Conservation (phyloP, 1,140 invertebrate species). For the Charaxes varanes region DNA sequence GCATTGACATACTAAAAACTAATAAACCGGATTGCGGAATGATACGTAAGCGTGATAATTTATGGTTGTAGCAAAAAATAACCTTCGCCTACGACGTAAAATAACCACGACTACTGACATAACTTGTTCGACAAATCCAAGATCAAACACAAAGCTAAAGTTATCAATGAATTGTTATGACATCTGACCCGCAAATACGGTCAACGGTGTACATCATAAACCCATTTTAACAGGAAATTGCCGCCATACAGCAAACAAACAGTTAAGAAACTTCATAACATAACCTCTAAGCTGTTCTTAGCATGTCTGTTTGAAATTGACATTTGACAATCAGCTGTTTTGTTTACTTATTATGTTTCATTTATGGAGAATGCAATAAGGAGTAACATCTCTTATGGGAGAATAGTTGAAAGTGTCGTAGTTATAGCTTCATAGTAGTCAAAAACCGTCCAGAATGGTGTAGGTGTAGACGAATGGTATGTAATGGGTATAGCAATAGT, state of each 20-base stretch:
- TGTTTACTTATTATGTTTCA: no score
- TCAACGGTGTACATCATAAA: slow-evolving; percentile 20
- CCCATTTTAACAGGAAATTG: slow-evolving; percentile 27
- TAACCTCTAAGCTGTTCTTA: slow-evolving; percentile 23
- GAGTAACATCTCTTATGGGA: no score
- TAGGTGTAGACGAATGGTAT: no score
- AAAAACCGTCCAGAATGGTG: no score
- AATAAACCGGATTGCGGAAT: slow-evolving; percentile 4
- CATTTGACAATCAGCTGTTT: slow-evolving; percentile 16
- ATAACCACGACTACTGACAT: not conserved
- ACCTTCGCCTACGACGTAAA: slow-evolving; percentile 18
- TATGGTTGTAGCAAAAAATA: slow-evolving; percentile 28
- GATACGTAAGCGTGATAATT: slow-evolving; percentile 24
- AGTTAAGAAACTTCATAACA: slow-evolving; percentile 17
- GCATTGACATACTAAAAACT: slow-evolving; percentile 34
- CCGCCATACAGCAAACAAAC: slow-evolving; percentile 10
- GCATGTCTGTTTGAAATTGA: not conserved
- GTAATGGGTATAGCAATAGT: no score
- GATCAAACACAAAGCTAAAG: not conserved
- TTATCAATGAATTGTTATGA: slow-evolving; percentile 34
- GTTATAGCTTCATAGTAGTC: no score
- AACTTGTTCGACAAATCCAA: slow-evolving; percentile 1
- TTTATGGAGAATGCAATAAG: no score
- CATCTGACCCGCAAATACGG: slow-evolving; percentile 39
- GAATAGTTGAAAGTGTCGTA: no score